Percentiles rank a stretch among this genome's conserved stretches.
phyloP scores from a whole-genome alignment of 2,888 invertebrate species.

The Mesoligia furuncula region DNA sequence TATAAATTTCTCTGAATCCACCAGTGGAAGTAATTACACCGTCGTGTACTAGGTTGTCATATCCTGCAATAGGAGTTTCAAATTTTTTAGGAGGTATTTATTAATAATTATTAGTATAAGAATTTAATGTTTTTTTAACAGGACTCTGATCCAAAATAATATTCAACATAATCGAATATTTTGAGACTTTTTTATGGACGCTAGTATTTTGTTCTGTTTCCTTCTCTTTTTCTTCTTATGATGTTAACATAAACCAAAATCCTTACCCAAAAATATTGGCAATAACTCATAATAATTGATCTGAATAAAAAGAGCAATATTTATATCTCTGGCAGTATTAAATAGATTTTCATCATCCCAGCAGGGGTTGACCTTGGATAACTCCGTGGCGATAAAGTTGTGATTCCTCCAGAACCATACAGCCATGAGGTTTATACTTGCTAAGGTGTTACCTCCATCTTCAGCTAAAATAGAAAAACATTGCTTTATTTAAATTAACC shows the following conservation, averaged over 20 bases:
- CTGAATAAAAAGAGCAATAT: conserved; percentile 72
- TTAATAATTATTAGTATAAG: background rate
- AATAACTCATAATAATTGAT: conserved; percentile 75
- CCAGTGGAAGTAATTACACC: conserved; percentile 64
- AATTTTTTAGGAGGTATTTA: background rate
- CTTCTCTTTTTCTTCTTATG: background rate
- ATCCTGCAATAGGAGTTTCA: conserved; percentile 64
- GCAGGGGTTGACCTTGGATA: conserved; percentile 74
- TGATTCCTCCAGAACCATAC: conserved; percentile 78
- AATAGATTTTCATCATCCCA: conserved; percentile 77
- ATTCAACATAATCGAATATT: background rate
- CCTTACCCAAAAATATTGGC: conserved; percentile 73
- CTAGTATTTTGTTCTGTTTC: background rate
- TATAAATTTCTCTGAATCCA: conserved; percentile 74
- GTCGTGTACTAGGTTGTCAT: conserved; percentile 70
- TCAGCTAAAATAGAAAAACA: conserved; percentile 67
- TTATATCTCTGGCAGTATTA: conserved; percentile 74
- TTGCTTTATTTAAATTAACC: background rate
- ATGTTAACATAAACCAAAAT: background rate
- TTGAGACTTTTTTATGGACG: background rate
- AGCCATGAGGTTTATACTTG: conserved; percentile 69
- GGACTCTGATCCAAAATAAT: background rate
- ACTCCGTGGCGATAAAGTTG: conserved; percentile 71
- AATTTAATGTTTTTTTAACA: background rate
- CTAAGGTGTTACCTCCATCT: conserved; percentile 69